Conservation (phyloP, 2,113 vertebrate genomes). For the Otolemur garnettii region DNA sequence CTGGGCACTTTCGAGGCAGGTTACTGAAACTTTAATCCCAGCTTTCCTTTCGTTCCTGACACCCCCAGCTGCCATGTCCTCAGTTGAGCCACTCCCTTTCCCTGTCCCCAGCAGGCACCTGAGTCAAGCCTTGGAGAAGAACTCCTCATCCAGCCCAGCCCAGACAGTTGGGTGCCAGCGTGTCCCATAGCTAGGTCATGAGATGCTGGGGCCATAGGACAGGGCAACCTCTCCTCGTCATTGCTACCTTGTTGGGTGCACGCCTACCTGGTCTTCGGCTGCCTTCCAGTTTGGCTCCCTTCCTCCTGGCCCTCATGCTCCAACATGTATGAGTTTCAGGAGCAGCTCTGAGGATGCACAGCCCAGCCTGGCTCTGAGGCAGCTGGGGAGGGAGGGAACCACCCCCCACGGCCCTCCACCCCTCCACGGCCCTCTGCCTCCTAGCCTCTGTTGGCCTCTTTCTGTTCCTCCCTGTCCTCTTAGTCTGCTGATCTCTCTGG, state of each 20-base stretch:
- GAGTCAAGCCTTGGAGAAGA: slow-evolving; percentile 28
- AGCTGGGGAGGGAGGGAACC: slow-evolving; percentile 28
- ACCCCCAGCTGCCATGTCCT: slow-evolving; percentile 61
- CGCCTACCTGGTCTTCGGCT: slow-evolving; percentile 29
- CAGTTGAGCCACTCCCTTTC: slow-evolving; percentile 64
- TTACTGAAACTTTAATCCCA: slow-evolving; percentile 84
- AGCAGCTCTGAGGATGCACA: slow-evolving; percentile 57
- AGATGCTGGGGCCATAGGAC: background rate
- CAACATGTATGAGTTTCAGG: slow-evolving; percentile 69
- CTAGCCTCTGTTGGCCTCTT: background rate
- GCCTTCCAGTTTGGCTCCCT: slow-evolving; percentile 63
- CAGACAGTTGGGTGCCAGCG: background rate
- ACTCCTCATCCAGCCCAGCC: background rate
- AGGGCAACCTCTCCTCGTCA: background rate
- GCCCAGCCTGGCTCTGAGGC: slow-evolving; percentile 45
- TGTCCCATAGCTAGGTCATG: background rate
- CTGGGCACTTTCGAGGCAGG: slow-evolving; percentile 74
- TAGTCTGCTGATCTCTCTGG: background rate
- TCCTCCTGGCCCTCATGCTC: slow-evolving; percentile 52
- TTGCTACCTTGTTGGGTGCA: background rate
- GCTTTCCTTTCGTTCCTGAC: slow-evolving; percentile 74
- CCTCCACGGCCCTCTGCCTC: background rate
- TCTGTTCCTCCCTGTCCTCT: background rate
- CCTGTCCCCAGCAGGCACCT: slow-evolving; percentile 53
- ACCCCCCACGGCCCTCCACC: no score